phyloP scores from a whole-genome alignment of 2,888 invertebrate genomes.

The Oeneis ivallda region DNA sequence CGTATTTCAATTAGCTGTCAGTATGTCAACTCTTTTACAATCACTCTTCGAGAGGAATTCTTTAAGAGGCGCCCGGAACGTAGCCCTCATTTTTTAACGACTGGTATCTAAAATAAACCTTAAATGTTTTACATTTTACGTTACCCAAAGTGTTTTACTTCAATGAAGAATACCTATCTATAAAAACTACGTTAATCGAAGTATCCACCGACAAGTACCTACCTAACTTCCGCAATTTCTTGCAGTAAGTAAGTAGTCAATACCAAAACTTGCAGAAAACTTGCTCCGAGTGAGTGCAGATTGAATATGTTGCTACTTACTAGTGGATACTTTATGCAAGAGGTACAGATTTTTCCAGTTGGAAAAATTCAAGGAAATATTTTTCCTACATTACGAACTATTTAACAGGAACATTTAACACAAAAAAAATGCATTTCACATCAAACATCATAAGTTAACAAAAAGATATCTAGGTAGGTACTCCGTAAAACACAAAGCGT shows the following conservation, averaged over 20 bases:
- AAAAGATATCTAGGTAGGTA: too few relatives aligned
- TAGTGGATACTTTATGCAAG: too few relatives aligned
- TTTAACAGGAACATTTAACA: too few relatives aligned
- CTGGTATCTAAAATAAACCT: conserved; percentile 22
- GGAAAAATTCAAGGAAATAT: too few relatives aligned
- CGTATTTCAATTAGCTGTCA: conserved; percentile 81
- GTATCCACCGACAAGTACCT: background rate
- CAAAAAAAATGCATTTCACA: too few relatives aligned
- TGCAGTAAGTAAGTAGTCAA: background rate
- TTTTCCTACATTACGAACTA: too few relatives aligned
- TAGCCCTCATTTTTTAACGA: conserved; percentile 26
- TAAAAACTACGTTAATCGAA: background rate
- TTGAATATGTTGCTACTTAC: too few relatives aligned
- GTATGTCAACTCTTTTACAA: conserved; percentile 68
- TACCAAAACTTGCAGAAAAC: background rate
- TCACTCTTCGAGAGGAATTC: conserved; percentile 28
- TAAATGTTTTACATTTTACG: conserved; percentile 1
- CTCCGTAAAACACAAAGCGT: background rate
- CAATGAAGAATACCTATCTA: background rate
- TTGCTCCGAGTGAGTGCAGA: too few relatives aligned
- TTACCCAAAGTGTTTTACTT: background rate
- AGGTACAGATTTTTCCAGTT: too few relatives aligned
- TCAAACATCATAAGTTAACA: too few relatives aligned
- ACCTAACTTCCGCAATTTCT: background rate
- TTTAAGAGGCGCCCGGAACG: conserved; percentile 9